These are phyloP conservation scores for Mellivora capensis DNA, from an alignment of 2,113 vertebrate species.

Conservation along the genomic window DNA sequence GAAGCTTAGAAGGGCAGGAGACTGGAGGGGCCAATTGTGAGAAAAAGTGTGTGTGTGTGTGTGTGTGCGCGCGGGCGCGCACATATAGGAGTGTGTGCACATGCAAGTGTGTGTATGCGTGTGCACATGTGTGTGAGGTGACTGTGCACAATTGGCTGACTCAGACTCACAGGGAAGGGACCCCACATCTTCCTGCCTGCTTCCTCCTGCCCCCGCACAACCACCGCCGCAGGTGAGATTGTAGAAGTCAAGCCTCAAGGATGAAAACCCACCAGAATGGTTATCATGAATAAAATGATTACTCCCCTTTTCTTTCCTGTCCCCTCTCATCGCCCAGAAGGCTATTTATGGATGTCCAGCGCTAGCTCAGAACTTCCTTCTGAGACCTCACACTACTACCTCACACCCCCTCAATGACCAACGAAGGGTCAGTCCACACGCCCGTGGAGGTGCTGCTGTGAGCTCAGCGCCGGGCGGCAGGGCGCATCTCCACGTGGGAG, in stretches of 20 bases:
- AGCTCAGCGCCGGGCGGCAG: neutral
- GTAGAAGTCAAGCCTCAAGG: neutral
- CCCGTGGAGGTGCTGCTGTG: too few species aligned
- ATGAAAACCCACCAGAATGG: neutral
- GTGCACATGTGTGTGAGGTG: neutral
- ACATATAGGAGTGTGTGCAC: neutral
- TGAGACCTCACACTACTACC: neutral
- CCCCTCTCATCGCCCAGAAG: neutral
- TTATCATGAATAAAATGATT: neutral
- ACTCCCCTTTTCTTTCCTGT: neutral
- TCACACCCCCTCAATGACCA: neutral
- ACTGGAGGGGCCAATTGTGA: neutral
- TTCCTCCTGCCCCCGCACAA: neutral
- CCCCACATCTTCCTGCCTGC: neutral
- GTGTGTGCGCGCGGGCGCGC: neutral
- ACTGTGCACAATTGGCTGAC: too few species aligned
- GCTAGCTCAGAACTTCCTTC: neutral
- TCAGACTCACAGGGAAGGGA: neutral
- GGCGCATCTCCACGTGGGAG: neutral
- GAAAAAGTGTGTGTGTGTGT: neutral
- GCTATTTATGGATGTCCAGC: neutral
- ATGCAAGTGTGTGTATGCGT: neutral
- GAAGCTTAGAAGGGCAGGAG: neutral
- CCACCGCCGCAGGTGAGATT: neutral
- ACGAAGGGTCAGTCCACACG: neutral